Base-by-base conservation (phyloP, 2,797 vertebrate genomes). In the Dryobates pubescens region DNA sequence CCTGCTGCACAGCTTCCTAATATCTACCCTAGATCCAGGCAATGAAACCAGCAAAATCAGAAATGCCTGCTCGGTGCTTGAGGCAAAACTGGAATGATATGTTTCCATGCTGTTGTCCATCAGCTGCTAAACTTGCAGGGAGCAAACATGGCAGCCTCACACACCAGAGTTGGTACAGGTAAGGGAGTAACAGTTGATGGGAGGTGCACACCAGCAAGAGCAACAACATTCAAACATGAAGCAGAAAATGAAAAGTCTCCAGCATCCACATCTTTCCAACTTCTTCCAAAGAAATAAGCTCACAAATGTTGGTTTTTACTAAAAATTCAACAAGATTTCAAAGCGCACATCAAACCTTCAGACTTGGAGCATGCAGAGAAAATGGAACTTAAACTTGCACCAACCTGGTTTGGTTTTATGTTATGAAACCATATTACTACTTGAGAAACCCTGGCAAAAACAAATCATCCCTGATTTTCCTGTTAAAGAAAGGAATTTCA, bases 401-500 rank as follows among this genome's bases (percentile, higher is more conserved):
- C 49, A 86, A 61, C 5, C 13, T 45, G 64, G 29, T 62, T 51
- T 1, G 0, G 15, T 83, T 78, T 69, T 17, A 24, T 57, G 26
- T 68, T 94, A 89, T 27, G 47, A 94, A 94, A 87, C 3, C 19
- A 75, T 90, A 94, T 68, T 68, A 58, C 23, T 63, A 34, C 17
- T 78, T 64, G 84, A 17, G 22, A 85, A 74, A 10, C 49, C 32
- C 80, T 90, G 80, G 57, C 74, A 93, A 91, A 91, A 94, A 29
- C 49, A 92, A 88, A 72, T 24, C 7, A 78, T 81, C 54, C 59
- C 70, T 61, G 9, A 67, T 87, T 86, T 89, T 90, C 70, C 70
- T 72, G 26, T 59, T 90, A 61, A 81, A 83, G 29, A 88, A 82
- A 45, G 22, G 56, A 90, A 90, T 86, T 93, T 68, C 67, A 90